phyloP scores from a whole-genome alignment of 2,797 vertebrate genomes.

The Apodemus agrarius region DNA sequence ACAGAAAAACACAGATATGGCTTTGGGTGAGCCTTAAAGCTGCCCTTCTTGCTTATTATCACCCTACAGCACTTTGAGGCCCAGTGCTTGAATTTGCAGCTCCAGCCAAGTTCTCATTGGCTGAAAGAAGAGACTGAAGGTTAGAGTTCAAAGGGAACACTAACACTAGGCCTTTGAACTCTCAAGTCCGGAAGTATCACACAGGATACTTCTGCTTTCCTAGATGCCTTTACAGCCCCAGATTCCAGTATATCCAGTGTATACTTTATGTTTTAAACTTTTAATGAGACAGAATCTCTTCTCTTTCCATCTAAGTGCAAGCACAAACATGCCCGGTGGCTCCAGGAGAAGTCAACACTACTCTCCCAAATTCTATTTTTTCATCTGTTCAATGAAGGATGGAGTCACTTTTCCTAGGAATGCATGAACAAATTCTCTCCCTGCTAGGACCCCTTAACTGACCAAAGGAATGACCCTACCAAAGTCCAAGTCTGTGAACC shows the following conservation, averaged over 20 bases:
- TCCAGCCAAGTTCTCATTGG: not conserved
- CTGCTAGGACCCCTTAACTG: not conserved
- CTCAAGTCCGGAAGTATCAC: not conserved
- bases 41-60: not conserved
- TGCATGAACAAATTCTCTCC: not conserved
- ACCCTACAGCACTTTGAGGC: not conserved
- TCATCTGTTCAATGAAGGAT: constrained; percentile 1
- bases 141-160: not conserved
- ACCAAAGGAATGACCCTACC: not conserved
- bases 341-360: not conserved
- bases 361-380: constrained; percentile 31
- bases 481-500: not conserved
- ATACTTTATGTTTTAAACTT: not conserved
- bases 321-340: not conserved
- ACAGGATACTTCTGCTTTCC: not conserved
- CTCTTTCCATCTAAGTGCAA: not conserved
- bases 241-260: not conserved
- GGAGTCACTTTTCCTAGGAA: not conserved
- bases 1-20: not conserved
- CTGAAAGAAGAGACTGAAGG: not conserved
- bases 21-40: not conserved
- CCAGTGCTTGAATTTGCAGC: not conserved
- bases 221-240: not conserved
- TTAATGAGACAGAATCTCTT: not conserved
- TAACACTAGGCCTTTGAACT: not conserved